phyloP scores from a whole-genome alignment of 2,888 invertebrate genomes.

The Epinotia nisella region DNA sequence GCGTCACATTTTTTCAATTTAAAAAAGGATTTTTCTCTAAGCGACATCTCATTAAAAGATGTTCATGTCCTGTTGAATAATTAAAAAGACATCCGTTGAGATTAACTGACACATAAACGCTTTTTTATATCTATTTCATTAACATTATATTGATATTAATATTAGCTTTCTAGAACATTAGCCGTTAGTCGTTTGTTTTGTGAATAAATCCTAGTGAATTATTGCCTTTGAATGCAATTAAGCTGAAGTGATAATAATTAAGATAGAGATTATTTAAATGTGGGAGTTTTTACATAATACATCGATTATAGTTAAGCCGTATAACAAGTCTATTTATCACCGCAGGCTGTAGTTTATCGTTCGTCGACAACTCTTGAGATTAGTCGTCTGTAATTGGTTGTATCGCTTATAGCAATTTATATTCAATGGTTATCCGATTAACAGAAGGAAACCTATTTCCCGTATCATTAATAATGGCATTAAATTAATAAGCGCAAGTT shows the following conservation, averaged over 20 bases:
- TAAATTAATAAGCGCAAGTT: background rate
- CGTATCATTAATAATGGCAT: slow-evolving; percentile 22
- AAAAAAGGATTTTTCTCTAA: slow-evolving; percentile 3
- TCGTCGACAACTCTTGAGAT: slow-evolving; percentile 23
- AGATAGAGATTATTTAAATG: slow-evolving; percentile 39
- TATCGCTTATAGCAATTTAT: slow-evolving; percentile 25
- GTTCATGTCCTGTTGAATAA: slow-evolving; percentile 30
- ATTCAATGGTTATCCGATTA: slow-evolving; percentile 26
- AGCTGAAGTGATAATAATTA: slow-evolving; percentile 33
- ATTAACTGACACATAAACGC: slow-evolving; percentile 22
- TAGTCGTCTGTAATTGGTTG: slow-evolving; percentile 30
- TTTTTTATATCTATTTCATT: slow-evolving; percentile 39
- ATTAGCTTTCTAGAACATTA: slow-evolving; percentile 41
- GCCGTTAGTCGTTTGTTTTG: slow-evolving; percentile 35
- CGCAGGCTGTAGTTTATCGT: slow-evolving; percentile 16
- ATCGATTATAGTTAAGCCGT: slow-evolving; percentile 33
- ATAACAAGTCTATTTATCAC: slow-evolving; percentile 37
- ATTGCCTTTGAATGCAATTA: slow-evolving; percentile 36
- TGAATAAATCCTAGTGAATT: slow-evolving; percentile 36
- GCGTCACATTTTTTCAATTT: slow-evolving; percentile 45
- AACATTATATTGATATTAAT: slow-evolving; percentile 38
- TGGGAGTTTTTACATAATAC: slow-evolving; percentile 38
- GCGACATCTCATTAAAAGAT: slow-evolving; percentile 32
- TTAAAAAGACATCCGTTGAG: slow-evolving; percentile 30
- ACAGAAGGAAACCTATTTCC: slow-evolving; percentile 29